A percentile compares a stretch with the other conserved stretches of the same genome.
Conservation (phyloP, 2,888 invertebrate species). For the Dioctria linearis region DNA sequence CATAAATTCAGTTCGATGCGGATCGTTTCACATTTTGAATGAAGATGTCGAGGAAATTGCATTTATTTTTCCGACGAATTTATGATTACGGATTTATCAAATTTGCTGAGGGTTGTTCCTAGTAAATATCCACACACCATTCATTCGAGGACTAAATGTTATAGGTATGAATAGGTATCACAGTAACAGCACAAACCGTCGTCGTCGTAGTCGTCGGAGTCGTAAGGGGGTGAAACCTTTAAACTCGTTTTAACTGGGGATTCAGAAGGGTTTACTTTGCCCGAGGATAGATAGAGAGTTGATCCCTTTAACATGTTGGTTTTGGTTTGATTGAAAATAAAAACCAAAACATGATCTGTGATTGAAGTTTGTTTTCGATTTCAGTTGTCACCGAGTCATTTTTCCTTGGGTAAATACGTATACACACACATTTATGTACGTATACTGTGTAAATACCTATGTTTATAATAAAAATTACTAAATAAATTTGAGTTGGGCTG, state of each 20-base stretch:
- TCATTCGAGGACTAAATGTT: too few relatives aligned
- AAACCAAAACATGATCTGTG: not conserved
- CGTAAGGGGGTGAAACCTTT: too few relatives aligned
- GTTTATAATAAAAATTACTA: too few relatives aligned
- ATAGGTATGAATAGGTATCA: not conserved
- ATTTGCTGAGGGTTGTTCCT: not conserved
- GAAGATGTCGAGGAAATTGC: not conserved
- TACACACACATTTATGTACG: too few relatives aligned
- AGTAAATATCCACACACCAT: not conserved
- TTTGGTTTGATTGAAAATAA: not conserved
- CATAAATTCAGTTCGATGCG: constrained; percentile 9
- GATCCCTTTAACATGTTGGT: not conserved
- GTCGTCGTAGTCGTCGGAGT: too few relatives aligned
- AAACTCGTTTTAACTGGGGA: not conserved
- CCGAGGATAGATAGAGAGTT: not conserved
- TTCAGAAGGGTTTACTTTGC: not conserved
- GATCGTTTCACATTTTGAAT: constrained; percentile 6
- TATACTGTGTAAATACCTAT: too few relatives aligned
- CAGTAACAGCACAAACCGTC: too few relatives aligned
- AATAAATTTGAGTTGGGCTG: too few relatives aligned
- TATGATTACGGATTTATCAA: not conserved
- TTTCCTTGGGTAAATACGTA: not conserved
- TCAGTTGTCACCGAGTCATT: not conserved
- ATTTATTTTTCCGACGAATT: not conserved
- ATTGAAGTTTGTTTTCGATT: constrained; percentile 9